phyloP scores from a whole-genome alignment of 2,797 vertebrate genomes.

The Apogon hyalosoma region DNA sequence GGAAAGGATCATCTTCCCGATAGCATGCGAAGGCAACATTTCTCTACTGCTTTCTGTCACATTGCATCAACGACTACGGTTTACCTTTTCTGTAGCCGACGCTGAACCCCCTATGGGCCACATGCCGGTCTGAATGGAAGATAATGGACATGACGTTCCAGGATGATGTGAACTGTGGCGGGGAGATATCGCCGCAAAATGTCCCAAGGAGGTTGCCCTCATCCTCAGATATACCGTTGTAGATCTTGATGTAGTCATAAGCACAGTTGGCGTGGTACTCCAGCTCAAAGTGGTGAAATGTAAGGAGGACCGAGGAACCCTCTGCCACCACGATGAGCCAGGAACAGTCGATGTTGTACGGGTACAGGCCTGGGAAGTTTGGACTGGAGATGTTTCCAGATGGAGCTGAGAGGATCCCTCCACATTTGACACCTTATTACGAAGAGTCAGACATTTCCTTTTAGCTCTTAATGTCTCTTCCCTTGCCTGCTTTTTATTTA shows the following conservation, averaged over 20 bases:
- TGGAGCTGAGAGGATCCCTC: constrained; percentile 93
- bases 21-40: neutral
- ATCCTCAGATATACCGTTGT: constrained; percentile 91
- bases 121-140: constrained; percentile 95
- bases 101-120: constrained; percentile 90
- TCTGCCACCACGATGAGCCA: constrained; percentile 97
- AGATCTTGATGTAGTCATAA: constrained; percentile 97
- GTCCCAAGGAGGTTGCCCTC: constrained; percentile 93
- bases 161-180: constrained; percentile 92
- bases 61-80: constrained; percentile 22
- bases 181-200: constrained; percentile 90
- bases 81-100: constrained; percentile 94
- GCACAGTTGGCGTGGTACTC: constrained; percentile 90
- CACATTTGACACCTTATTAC: constrained; percentile 94
- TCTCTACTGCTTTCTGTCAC: constrained; percentile 29
- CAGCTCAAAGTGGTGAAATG: constrained; percentile 93
- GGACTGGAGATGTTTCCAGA: constrained; percentile 95
- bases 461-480: constrained; percentile 21
- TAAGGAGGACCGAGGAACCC: constrained; percentile 93
- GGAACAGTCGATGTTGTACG: constrained; percentile 91
- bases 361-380: constrained; percentile 94
- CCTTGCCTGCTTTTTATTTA: neutral
- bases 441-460: constrained; percentile 21
- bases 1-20: no score
- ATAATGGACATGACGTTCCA: constrained; percentile 96